Evolutionary conservation across 1,140 invertebrate genomes (phyloP).

Genomic region (Zaprionus vittiger): DNA sequence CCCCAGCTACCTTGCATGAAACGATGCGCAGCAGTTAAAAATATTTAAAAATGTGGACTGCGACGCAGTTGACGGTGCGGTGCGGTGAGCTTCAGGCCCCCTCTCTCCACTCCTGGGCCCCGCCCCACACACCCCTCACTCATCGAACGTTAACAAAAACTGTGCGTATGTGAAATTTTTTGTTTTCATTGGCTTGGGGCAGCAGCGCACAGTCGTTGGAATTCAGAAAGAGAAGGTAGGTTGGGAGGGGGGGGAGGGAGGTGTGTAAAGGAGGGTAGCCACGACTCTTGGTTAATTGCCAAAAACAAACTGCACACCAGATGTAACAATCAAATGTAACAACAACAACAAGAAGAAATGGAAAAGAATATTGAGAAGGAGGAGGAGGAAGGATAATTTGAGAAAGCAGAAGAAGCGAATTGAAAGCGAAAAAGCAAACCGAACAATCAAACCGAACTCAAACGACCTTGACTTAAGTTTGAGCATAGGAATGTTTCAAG

Average conservation of each 20-base stretch:
- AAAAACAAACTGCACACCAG: slow-evolving; percentile 68
- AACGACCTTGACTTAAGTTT: background rate
- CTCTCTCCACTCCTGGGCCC: background rate
- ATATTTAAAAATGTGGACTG: slow-evolving; percentile 76
- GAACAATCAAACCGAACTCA: slow-evolving; percentile 1
- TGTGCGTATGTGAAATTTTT: slow-evolving; percentile 46
- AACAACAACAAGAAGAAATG: slow-evolving; percentile 20
- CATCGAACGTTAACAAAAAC: slow-evolving; percentile 23
- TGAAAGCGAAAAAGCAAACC: background rate
- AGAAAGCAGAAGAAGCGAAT: background rate
- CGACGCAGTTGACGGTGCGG: slow-evolving; percentile 25
- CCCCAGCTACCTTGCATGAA: slow-evolving; percentile 10
- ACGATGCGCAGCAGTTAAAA: slow-evolving; percentile 74
- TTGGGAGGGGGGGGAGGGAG: background rate
- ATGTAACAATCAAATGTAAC: slow-evolving; percentile 26
- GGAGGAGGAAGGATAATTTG: background rate
- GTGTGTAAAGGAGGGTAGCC: slow-evolving; percentile 18
- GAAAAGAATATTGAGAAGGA: slow-evolving; percentile 1
- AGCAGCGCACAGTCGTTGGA: background rate
- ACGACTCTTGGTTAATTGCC: slow-evolving; percentile 78
- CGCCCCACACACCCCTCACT: background rate
- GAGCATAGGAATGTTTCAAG: background rate
- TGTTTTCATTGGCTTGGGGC: slow-evolving; percentile 16
- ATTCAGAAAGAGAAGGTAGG: background rate
- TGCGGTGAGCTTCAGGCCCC: slow-evolving; percentile 23